These are phyloP conservation scores for Hetaerina titia DNA, from an alignment of 2,888 invertebrate genomes.

Conservation along the genomic window DNA sequence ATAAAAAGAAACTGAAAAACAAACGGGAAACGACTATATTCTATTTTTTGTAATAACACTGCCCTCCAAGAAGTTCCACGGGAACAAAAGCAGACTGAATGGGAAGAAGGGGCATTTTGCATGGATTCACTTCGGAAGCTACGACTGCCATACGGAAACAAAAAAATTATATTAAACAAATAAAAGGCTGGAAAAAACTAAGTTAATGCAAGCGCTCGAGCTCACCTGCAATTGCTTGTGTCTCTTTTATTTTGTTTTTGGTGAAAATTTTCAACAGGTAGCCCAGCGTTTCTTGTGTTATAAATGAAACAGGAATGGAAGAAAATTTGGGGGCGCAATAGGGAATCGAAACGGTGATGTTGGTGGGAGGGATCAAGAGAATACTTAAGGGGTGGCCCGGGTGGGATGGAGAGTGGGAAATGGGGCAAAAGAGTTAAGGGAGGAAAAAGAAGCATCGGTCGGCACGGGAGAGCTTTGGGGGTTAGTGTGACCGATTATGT, in stretches of 20 bases:
- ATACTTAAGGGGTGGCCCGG: background rate
- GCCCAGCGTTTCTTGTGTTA: background rate
- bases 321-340: background rate
- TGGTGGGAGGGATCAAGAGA: background rate
- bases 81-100: background rate
- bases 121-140: background rate
- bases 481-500: background rate
- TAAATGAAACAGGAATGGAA: background rate
- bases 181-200: background rate
- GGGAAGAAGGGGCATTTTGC: background rate
- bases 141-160: background rate
- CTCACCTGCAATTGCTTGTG: background rate
- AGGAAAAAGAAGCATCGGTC: no score
- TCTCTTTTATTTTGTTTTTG: background rate
- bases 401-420: background rate
- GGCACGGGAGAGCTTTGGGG: background rate
- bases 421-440: background rate
- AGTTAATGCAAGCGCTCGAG: background rate
- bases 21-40: background rate
- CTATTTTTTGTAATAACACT: background rate
- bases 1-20: background rate
- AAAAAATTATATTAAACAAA: background rate
- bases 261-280: background rate
- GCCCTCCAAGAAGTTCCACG: background rate
- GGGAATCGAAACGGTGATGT: background rate